Evolutionary conservation across 2,888 invertebrate species (phyloP).

Genomic region (Penaeus monodon): DNA sequence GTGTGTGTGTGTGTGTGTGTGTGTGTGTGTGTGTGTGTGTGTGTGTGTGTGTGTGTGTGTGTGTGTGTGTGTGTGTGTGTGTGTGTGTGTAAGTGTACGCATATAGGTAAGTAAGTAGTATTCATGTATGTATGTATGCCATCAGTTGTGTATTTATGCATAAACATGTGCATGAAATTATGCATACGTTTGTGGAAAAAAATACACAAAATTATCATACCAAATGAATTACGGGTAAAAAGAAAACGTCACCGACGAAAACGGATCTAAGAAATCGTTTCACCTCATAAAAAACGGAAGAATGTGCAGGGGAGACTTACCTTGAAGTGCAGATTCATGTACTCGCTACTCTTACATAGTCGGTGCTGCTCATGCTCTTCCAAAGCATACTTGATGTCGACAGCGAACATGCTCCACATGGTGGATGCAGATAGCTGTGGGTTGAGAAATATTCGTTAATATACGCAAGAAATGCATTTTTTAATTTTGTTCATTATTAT

Average conservation of each 20-base stretch:
- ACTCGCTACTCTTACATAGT: conserved; percentile 96
- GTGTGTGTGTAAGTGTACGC: neutral
- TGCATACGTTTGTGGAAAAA: too few species aligned
- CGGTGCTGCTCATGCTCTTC: conserved; percentile 98
- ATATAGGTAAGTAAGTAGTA: too few species aligned
- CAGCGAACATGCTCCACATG: conserved; percentile 97
- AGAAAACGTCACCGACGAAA: neutral
- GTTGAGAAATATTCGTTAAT: conserved; percentile 66
- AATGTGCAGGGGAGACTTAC: conserved; percentile 10
- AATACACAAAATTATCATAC: too few species aligned
- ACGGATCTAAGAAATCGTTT: too few species aligned
- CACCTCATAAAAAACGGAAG: neutral
- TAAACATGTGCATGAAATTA: too few species aligned
- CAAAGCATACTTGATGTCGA: conserved; percentile 96
- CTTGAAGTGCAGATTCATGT: conserved; percentile 99
- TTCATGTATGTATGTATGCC: too few species aligned
- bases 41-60: neutral
- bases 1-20: neutral
- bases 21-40: neutral
- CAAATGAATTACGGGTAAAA: neutral
- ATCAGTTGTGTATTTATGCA: too few species aligned
- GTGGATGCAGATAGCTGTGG: conserved; percentile 92
- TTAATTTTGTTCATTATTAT: neutral
- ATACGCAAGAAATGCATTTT: too few species aligned
- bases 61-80: neutral